These are phyloP conservation scores for Plutella xylostella DNA, from an alignment of 2,888 invertebrate genomes.

Conservation along the genomic window DNA sequence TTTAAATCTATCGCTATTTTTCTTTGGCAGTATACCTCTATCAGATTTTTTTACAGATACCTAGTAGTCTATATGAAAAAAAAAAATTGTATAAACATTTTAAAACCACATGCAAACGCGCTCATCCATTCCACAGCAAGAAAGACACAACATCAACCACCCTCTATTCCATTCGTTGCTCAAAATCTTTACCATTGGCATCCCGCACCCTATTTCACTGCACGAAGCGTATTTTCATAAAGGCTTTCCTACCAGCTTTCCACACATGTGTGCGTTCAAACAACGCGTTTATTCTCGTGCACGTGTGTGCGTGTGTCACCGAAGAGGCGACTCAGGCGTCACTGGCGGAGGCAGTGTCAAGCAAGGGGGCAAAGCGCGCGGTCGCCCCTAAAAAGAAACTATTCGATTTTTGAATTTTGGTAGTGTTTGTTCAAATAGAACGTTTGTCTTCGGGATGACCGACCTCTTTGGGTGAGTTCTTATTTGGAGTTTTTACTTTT, in stretches of 20 bases:
- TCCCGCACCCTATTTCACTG: constrained; percentile 24
- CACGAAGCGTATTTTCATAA: constrained; percentile 52
- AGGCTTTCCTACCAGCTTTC: constrained; percentile 30
- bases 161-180: too few species aligned
- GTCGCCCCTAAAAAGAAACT: constrained; percentile 24
- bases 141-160: neutral
- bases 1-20: too few species aligned
- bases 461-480: constrained; percentile 25
- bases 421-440: constrained; percentile 51
- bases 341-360: neutral
- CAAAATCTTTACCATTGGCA: neutral
- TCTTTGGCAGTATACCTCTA: too few species aligned
- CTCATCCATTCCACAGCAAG: neutral
- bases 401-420: constrained; percentile 19
- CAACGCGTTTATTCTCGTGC: constrained; percentile 12
- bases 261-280: constrained; percentile 39
- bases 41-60: too few species aligned
- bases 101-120: too few species aligned
- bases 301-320: neutral
- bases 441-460: constrained; percentile 54
- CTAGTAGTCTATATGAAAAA: too few species aligned
- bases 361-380: constrained; percentile 33
- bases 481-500: constrained; percentile 28
- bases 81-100: too few species aligned
- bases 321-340: neutral